Evolutionary conservation across 2,113 vertebrate genomes (phyloP).

Genomic region (Callocephalon fimbriatum): DNA sequence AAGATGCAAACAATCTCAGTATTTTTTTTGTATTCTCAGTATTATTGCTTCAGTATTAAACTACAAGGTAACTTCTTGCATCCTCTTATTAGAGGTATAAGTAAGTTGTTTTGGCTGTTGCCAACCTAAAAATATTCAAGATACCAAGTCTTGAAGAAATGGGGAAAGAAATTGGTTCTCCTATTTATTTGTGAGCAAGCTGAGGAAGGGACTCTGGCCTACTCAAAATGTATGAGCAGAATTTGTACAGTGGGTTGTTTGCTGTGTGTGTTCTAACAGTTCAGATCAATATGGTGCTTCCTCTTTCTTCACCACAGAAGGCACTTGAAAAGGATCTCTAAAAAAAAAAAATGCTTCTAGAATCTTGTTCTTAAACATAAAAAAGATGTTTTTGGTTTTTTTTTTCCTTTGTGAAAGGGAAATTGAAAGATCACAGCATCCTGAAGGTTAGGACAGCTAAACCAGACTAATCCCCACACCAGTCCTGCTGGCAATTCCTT

Average conservation of each 20-base stretch:
- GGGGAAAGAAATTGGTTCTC: not conserved
- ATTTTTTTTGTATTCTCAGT: not conserved
- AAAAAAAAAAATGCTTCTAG: not conserved
- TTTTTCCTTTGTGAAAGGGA: not conserved
- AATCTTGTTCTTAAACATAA: not conserved
- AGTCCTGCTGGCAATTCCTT: not conserved
- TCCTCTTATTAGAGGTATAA: not conserved
- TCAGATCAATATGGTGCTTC: not conserved
- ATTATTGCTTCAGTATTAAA: not conserved
- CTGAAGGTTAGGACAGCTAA: slow-evolving; percentile 16
- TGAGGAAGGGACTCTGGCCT: not conserved
- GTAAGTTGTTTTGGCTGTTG: not conserved
- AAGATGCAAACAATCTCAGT: not conserved
- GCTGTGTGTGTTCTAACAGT: not conserved
- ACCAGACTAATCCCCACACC: slow-evolving; percentile 22
- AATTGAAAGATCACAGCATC: not conserved
- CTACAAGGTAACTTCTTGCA: not conserved
- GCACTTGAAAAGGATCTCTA: not conserved
- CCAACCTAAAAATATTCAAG: not conserved
- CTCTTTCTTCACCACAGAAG: not conserved
- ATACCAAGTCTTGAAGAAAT: not conserved
- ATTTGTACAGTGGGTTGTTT: not conserved
- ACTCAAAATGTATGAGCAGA: not conserved
- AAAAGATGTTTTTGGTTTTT: not conserved
- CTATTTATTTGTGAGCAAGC: not conserved